A percentile compares a stretch with the other conserved stretches of the same genome.
Conservation (phyloP, 2,113 vertebrate species). For the Takifugu bimaculatus region DNA sequence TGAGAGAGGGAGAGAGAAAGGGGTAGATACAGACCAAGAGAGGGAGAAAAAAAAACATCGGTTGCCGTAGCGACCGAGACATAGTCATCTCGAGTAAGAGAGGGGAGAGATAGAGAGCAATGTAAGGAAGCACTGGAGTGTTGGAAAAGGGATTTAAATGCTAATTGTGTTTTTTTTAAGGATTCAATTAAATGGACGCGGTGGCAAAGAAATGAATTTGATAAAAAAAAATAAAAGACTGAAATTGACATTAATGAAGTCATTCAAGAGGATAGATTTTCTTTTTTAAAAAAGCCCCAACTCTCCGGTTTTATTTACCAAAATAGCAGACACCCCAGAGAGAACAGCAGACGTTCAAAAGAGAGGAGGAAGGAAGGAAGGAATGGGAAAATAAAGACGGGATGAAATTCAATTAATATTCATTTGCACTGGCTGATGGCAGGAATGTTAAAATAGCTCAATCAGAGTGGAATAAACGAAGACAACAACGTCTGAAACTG, state of each 20-base stretch:
- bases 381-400: constrained; percentile 23
- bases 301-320: constrained; percentile 57
- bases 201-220: constrained; percentile 56
- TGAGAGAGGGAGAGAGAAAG: constrained; percentile 69
- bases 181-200: constrained; percentile 61
- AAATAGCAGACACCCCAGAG: constrained; percentile 41
- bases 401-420: constrained; percentile 55
- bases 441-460: constrained; percentile 27
- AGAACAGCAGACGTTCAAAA: constrained; percentile 22
- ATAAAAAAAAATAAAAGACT: constrained; percentile 59
- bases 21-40: constrained; percentile 67
- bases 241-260: constrained; percentile 51
- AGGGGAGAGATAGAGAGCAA: constrained; percentile 55
- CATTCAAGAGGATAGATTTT: constrained; percentile 25
- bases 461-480: constrained; percentile 26
- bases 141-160: constrained; percentile 76
- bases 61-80: constrained; percentile 83
- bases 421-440: constrained; percentile 33
- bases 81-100: constrained; percentile 65
- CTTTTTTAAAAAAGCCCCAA: constrained; percentile 1
- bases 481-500: constrained; percentile 53
- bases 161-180: constrained; percentile 70
- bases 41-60: constrained; percentile 71
- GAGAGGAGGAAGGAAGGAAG: constrained; percentile 19
- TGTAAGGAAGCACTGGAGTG: constrained; percentile 52